Evolutionary conservation across 2,797 vertebrate species (phyloP), one percentile per base, ranked within the genome.

Genomic region (Brachyalestes nurse): DNA sequence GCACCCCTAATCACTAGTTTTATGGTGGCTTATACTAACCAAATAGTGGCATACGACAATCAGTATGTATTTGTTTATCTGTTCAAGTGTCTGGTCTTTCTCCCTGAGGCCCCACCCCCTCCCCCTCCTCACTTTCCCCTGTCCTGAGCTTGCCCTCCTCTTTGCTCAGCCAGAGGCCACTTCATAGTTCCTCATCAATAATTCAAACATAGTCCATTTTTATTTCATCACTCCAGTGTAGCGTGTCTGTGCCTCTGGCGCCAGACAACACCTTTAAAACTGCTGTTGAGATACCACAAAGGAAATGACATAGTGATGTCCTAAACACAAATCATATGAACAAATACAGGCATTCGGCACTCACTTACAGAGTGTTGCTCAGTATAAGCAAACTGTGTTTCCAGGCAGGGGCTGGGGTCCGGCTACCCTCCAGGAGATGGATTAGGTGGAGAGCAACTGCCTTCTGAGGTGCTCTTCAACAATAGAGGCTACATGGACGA

Each of bases 401-500:
- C 64, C 86, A 99, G 97, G 81, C 96, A 95, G 61, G 94, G 93
- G 76, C 94, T 96, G 67, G 95, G 95, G 25, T 93, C 95, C 0
- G 90, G 94, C 75, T 96, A 94, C 81, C 95, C 92, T 16, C 89
- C 96, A 82, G 93, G 94, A 49, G 97, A 94, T 60, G 14, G 88
- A 71, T 82, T 87, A 5, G 90, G 88, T 0, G 75, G 89, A 42
- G 92, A 97, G 16, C 88, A 90, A 74, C 86, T 92, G 66, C 92
- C 89, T 21, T 81, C 91, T 3, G 94, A 95, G 84, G 94, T 93
- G 82, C 92, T 95, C 0, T 98, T 95, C 87, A 89, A 95, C 80
- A 91, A 88, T 88, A 93, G 93, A 87, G 95, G 95, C 2, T 97
- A 96, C 87, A 45, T 93, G 0, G 97, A 98, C 38, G 97, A 98